Conservation (phyloP, 2,113 vertebrate genomes). For the Vulpes ferrilata region DNA sequence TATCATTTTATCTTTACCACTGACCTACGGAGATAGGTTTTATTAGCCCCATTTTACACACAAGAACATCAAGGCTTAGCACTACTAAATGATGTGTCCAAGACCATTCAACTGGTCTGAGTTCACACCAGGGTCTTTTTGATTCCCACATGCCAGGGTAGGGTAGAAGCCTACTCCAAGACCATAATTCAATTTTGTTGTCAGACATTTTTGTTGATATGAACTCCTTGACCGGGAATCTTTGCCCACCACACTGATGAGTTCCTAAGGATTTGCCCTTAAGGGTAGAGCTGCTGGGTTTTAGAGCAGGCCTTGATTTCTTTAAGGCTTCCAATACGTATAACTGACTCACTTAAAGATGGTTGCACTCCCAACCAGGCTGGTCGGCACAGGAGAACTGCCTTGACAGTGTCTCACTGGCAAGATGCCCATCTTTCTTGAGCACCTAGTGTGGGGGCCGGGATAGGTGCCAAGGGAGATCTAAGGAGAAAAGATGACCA, state of each 20-base stretch:
- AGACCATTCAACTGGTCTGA: neutral
- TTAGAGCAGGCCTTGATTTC: neutral
- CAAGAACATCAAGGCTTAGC: conserved; percentile 17
- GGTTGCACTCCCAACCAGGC: neutral
- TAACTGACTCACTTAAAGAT: neutral
- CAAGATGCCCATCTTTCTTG: neutral
- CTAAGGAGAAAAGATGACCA: neutral
- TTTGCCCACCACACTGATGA: neutral
- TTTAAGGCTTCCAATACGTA: neutral
- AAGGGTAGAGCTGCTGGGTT: neutral
- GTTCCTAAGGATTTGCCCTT: conserved; percentile 49
- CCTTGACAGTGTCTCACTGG: neutral
- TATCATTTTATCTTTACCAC: neutral
- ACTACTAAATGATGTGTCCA: neutral
- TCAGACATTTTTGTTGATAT: neutral
- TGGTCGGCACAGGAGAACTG: neutral
- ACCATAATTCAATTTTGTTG: neutral
- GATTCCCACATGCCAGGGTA: neutral
- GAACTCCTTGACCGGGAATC: neutral
- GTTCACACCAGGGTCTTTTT: conserved; percentile 21
- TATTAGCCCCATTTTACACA: neutral
- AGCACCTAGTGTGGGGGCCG: neutral
- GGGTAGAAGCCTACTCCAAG: neutral
- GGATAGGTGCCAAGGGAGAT: neutral
- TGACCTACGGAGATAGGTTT: neutral